These are phyloP conservation scores for Himantopus leucocephalus DNA, from an alignment of 2,113 vertebrate species.

Conservation along the genomic window DNA sequence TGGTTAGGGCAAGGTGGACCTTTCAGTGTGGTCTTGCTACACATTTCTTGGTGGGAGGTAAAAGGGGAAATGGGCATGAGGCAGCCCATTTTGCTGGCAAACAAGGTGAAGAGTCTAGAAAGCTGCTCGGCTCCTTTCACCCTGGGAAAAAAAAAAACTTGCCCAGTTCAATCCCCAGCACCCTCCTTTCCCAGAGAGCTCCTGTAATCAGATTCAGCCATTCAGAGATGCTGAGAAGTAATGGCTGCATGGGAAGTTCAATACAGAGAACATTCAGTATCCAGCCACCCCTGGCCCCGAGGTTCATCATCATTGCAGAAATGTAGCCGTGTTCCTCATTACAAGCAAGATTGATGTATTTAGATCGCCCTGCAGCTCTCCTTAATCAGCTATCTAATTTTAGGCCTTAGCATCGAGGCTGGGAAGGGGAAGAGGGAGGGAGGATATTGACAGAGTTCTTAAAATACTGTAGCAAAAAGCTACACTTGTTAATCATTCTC, in stretches of 20 bases:
- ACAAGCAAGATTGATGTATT: slow-evolving; percentile 14
- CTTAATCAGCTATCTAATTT: slow-evolving; percentile 58
- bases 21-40: not conserved
- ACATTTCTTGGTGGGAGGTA: not conserved
- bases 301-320: slow-evolving; percentile 24
- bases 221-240: not conserved
- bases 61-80: not conserved
- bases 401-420: not conserved
- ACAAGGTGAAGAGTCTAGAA: not conserved
- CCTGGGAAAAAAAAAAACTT: not conserved
- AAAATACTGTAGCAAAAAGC: slow-evolving; percentile 28
- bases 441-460: slow-evolving; percentile 6
- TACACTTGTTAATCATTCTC: slow-evolving; percentile 14
- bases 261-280: not conserved
- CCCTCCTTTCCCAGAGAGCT: not conserved
- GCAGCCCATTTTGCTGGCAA: not conserved
- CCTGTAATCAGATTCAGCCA: not conserved
- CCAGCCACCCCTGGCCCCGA: not conserved
- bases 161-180: not conserved
- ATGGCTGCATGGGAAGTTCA: not conserved
- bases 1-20: not conserved
- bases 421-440: not conserved
- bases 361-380: not conserved
- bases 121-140: not conserved
- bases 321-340: not conserved